These are phyloP conservation scores for Tor tambroides DNA, from an alignment of 2,113 vertebrate genomes.

Conservation along the genomic window DNA sequence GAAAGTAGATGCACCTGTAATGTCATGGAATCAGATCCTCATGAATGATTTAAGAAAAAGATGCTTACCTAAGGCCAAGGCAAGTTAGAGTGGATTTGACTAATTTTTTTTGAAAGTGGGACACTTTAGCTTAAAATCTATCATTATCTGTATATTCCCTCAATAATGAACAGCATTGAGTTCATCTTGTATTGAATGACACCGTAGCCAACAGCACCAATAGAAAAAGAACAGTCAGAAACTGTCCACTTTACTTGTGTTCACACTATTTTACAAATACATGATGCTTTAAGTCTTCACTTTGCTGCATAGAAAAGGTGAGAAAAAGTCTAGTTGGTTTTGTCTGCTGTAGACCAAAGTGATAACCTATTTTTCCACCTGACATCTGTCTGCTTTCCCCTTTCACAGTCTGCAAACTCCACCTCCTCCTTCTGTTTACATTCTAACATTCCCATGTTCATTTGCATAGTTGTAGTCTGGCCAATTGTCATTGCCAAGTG, in stretches of 20 bases:
- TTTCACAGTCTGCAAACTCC: constrained; percentile 44
- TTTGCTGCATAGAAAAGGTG: not conserved
- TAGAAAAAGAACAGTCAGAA: not conserved
- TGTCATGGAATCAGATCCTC: not conserved
- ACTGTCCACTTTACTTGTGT: not conserved
- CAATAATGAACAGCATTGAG: not conserved
- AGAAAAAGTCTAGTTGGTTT: constrained; percentile 9
- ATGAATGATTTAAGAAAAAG: not conserved
- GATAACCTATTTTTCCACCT: constrained; percentile 32
- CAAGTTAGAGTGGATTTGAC: not conserved
- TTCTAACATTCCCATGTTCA: not conserved
- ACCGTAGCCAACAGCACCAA: not conserved
- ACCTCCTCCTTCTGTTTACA: constrained; percentile 51
- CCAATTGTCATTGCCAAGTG: not conserved
- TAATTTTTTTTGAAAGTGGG: not conserved
- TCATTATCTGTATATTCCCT: not conserved
- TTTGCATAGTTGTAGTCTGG: not conserved
- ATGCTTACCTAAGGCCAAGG: not conserved
- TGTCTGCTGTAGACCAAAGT: not conserved
- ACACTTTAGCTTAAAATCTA: not conserved
- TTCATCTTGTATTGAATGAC: not conserved
- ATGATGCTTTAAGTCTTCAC: not conserved
- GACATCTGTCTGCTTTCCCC: constrained; percentile 31
- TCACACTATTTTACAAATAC: not conserved
- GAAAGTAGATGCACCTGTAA: constrained; percentile 1